phyloP scores from a whole-genome alignment of 2,113 vertebrate genomes.

The Leptosomus discolor region DNA sequence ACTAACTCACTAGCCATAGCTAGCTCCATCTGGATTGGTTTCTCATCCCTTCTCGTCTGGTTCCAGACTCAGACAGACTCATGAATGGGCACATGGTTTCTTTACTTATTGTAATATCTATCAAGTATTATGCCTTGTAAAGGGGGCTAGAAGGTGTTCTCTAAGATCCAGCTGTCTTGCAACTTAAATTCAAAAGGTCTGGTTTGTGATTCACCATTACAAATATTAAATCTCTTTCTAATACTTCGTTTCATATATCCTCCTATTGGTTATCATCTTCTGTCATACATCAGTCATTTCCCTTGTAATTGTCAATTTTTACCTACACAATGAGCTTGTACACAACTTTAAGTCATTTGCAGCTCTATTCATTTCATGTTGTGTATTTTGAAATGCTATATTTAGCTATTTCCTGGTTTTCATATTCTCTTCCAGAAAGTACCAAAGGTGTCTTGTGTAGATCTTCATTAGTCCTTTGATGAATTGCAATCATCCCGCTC shows the following conservation, averaged over 20 bases:
- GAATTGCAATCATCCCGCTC: slow-evolving; percentile 39
- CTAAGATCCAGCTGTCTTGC: not conserved
- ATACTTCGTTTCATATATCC: not conserved
- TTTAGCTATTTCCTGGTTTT: slow-evolving; percentile 6
- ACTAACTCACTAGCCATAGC: not conserved
- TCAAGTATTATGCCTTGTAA: not conserved
- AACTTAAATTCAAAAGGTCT: not conserved
- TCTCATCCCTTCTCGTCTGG: not conserved
- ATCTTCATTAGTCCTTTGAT: slow-evolving; percentile 17
- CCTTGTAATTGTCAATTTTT: not conserved
- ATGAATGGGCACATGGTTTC: not conserved
- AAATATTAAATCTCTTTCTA: not conserved
- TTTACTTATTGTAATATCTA: not conserved
- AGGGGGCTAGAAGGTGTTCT: not conserved
- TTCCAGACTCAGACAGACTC: not conserved
- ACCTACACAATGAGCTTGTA: not conserved
- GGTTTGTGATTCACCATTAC: not conserved
- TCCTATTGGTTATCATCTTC: not conserved
- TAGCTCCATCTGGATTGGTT: not conserved
- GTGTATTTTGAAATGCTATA: not conserved
- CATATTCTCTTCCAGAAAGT: not conserved
- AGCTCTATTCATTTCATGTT: not conserved
- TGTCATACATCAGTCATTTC: not conserved
- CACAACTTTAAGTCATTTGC: not conserved
- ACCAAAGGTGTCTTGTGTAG: not conserved